Conservation (phyloP, 2,888 invertebrate species). For the Sarcophaga carnaria region DNA sequence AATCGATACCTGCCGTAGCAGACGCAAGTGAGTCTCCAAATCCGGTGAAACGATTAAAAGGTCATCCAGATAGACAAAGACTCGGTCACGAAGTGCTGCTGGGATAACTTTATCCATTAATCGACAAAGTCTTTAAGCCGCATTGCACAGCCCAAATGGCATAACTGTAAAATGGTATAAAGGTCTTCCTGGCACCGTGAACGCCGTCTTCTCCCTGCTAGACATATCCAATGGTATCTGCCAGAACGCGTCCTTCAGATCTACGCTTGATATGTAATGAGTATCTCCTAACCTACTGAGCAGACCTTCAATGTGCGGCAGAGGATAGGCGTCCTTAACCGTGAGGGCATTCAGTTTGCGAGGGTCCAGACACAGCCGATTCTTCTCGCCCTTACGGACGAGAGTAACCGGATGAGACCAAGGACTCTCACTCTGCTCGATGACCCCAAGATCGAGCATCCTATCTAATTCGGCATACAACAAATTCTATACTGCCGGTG, state of each 20-base stretch:
- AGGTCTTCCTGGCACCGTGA: conserved; percentile 25
- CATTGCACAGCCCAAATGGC: too few species aligned
- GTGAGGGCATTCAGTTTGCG: conserved; percentile 45
- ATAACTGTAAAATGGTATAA: too few species aligned
- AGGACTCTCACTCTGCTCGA: conserved; percentile 29
- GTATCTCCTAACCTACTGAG: conserved; percentile 39
- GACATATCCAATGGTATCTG: conserved; percentile 5
- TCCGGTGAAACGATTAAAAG: too few species aligned
- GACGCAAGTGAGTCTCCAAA: too few species aligned
- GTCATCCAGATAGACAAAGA: too few species aligned
- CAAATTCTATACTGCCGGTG: background rate
- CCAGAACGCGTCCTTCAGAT: conserved; percentile 7
- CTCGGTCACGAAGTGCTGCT: too few species aligned
- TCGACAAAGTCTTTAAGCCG: conserved; percentile 3
- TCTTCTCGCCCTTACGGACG: conserved; percentile 47
- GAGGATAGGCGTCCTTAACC: conserved; percentile 49
- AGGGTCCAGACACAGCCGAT: conserved; percentile 44
- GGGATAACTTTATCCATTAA: background rate
- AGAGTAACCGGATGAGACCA: conserved; percentile 45
- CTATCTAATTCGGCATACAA: conserved; percentile 27
- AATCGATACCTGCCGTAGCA: too few species aligned
- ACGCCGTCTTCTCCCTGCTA: conserved; percentile 37
- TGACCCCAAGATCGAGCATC: conserved; percentile 40
- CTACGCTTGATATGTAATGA: conserved; percentile 12
- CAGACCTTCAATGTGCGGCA: conserved; percentile 29